These are phyloP conservation scores for Eristalinus aeneus DNA, from an alignment of 2,888 invertebrate genomes.

Conservation along the genomic window DNA sequence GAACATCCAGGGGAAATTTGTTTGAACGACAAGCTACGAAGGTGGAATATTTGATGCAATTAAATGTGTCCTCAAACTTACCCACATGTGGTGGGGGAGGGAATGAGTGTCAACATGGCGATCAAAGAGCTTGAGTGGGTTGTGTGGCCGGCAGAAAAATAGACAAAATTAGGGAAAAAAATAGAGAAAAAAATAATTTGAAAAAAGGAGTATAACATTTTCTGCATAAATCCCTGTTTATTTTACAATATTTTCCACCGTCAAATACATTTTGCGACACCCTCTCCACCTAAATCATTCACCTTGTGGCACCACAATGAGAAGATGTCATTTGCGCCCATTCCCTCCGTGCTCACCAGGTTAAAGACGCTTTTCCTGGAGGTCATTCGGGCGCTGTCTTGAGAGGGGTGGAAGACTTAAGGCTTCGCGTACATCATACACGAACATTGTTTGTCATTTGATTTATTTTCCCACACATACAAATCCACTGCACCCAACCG, in stretches of 20 bases:
- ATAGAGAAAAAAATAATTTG: too few relatives aligned
- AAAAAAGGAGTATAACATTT: too few relatives aligned
- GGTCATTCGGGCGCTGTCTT: constrained; percentile 11
- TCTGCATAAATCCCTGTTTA: too few relatives aligned
- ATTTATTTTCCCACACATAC: constrained; percentile 22
- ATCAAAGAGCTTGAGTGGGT: neutral
- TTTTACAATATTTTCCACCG: neutral
- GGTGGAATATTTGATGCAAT: constrained; percentile 36
- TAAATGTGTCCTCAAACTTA: neutral
- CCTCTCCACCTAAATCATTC: neutral
- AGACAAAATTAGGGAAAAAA: too few relatives aligned
- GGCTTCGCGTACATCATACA: constrained; percentile 2
- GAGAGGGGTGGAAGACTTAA: constrained; percentile 4
- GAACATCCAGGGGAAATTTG: neutral
- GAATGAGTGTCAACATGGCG: neutral
- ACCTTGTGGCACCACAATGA: neutral
- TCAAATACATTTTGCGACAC: too few relatives aligned
- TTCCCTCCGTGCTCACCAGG: too few relatives aligned
- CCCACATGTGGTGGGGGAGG: neutral
- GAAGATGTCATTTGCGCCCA: neutral
- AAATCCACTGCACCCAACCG: neutral
- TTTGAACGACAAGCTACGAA: constrained; percentile 2
- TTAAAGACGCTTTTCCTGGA: neutral
- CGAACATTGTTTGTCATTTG: constrained; percentile 12
- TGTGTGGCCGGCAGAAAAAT: too few relatives aligned